Percentiles rank a stretch among this genome's conserved stretches.
phyloP scores from a whole-genome alignment of 2,113 vertebrate genomes.

The Azemiops feae region DNA sequence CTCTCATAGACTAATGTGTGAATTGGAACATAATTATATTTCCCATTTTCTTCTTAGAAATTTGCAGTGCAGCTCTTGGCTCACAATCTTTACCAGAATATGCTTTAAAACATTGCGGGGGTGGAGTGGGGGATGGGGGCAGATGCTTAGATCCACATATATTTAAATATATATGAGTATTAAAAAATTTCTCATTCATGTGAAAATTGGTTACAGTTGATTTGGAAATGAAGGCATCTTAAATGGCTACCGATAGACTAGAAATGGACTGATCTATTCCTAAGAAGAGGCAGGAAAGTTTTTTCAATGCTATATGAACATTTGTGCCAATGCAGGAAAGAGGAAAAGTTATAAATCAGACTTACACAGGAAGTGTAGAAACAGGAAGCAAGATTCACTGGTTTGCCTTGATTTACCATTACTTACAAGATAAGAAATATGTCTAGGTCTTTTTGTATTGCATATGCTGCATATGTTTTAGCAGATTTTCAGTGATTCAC shows the following conservation, averaged over 20 bases:
- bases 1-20: neutral
- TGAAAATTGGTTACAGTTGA: neutral
- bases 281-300: neutral
- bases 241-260: neutral
- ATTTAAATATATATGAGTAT: neutral
- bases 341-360: neutral
- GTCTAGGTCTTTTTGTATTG: neutral
- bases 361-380: neutral
- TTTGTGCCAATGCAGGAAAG: neutral
- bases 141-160: neutral
- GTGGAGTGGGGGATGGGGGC: neutral
- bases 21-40: neutral
- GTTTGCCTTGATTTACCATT: neutral
- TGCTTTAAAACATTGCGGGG: neutral
- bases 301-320: neutral
- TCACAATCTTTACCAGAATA: neutral
- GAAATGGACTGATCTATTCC: neutral
- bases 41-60: neutral
- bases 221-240: neutral
- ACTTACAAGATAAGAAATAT: neutral
- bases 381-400: neutral
- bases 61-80: neutral
- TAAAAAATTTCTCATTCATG: neutral
- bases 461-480: rapidly evolving
- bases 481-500: neutral